Evolutionary conservation across 2,888 invertebrate species (phyloP), one percentile per base, ranked within the genome.

Genomic region (Lasius fuliginosus): DNA sequence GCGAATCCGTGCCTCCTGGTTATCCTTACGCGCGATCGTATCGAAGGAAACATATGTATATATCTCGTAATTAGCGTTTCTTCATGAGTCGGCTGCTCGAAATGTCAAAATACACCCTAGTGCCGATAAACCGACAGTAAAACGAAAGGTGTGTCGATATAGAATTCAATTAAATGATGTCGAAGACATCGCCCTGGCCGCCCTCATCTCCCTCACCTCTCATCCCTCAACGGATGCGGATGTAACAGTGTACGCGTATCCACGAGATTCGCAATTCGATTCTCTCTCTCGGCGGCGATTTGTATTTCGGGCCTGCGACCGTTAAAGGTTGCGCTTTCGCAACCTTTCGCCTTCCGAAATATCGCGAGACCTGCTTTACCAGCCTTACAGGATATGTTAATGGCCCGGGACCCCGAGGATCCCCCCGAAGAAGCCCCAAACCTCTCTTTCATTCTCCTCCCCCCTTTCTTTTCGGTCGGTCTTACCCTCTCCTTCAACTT

Each of bases 321-420:
- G 94, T 94, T 94, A 92, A 92, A 91, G 91, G 90, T 87, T 86
- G 87, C 88, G 85, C 30, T 33, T 33, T 33, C 87, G 87, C 36
- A 83, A 87, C 83, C 74, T 88, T 84, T 67, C 87, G 89, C 86
- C 86, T 89, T 89, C 89, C 77, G 88, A 90, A 90, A 92, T 90
- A 93, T 91, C 90, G 92, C 91, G 92, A 89, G 92, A 92, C 94
- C 92, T 93, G 93, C 93, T 90, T 93, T 93, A 94, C 94, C 93
- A 92, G 94, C 93, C 92, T 88, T 93, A 93, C 94, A 91, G 93
- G 94, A 94, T 94, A 94, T 94, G 94, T 90, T 92, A 94, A 94
- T 94, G 83, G 86, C 86, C 83, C 87, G 73, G 73, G 67, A 73
- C 71, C 82, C 73, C 69, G 64, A 46, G 84, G 87, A 87, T 86